Evolutionary conservation across 1,140 invertebrate genomes (phyloP).

Genomic region (Neelides sp.): DNA sequence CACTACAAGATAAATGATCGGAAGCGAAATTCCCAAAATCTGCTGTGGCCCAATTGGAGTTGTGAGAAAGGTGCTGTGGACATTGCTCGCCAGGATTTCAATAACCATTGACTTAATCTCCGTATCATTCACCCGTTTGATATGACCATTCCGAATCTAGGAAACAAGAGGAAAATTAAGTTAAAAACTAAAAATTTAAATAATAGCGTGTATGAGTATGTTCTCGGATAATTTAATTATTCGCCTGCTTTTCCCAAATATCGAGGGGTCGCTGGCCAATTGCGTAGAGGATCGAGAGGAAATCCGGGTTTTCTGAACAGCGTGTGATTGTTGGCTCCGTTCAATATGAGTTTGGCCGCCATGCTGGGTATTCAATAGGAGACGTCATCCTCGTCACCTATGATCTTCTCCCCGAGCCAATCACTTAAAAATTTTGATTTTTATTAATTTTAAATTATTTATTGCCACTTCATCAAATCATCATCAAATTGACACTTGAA

Average conservation of each 20-base stretch:
- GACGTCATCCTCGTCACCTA: too few relatives aligned
- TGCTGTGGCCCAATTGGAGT: constrained; percentile 71
- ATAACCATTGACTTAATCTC: constrained; percentile 83
- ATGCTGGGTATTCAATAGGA: too few relatives aligned
- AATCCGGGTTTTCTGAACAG: too few relatives aligned
- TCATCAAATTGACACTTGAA: too few relatives aligned
- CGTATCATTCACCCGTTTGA: constrained; percentile 81
- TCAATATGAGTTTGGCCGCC: too few relatives aligned
- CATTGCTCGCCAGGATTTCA: constrained; percentile 83
- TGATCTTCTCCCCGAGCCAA: too few relatives aligned
- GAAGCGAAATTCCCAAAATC: constrained; percentile 74
- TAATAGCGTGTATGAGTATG: neutral
- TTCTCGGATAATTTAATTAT: constrained; percentile 13
- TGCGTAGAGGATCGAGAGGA: constrained; percentile 83
- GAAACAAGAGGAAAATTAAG: neutral
- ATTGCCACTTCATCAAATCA: too few relatives aligned
- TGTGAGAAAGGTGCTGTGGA: constrained; percentile 79
- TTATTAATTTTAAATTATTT: too few relatives aligned
- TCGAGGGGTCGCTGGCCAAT: constrained; percentile 77
- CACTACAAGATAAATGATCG: constrained; percentile 83
- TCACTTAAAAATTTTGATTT: too few relatives aligned
- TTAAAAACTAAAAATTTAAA: neutral
- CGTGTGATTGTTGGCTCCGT: too few relatives aligned
- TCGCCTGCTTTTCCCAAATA: constrained; percentile 78
- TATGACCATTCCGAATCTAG: constrained; percentile 78